Evolutionary conservation across 2,113 vertebrate genomes (phyloP).

Genomic region (Otocyon megalotis): DNA sequence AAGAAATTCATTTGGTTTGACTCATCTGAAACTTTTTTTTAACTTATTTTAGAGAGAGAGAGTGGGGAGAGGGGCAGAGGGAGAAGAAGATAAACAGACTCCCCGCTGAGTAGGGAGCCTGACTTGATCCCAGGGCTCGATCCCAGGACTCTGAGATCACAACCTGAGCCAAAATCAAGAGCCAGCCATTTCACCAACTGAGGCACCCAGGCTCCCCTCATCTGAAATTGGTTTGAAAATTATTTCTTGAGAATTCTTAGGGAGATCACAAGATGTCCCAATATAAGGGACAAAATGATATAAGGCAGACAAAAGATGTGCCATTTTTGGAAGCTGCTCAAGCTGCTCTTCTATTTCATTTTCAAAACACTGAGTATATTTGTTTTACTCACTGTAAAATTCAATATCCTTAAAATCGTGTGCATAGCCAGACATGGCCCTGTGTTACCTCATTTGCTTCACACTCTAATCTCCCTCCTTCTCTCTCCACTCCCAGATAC

Average conservation of each 20-base stretch:
- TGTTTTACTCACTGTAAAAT: neutral
- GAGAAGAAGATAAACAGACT: neutral
- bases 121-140: neutral
- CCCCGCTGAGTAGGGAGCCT: neutral
- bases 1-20: neutral
- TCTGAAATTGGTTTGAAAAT: neutral
- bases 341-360: neutral
- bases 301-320: neutral
- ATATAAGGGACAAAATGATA: neutral
- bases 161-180: neutral
- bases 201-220: neutral
- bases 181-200: neutral
- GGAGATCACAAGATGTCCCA: neutral
- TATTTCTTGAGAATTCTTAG: neutral
- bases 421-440: accelerated
- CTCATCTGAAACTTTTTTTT: neutral
- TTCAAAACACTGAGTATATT: neutral
- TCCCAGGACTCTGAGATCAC: neutral
- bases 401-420: neutral
- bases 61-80: neutral
- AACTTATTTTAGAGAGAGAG: neutral
- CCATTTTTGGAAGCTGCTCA: neutral
- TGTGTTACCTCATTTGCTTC: neutral
- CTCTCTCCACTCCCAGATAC: neutral
- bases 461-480: neutral